Percentiles rank a stretch among this genome's conserved stretches.
Evolutionary conservation across 2,113 vertebrate species (phyloP).

Genomic region (Chaetops frenatus): DNA sequence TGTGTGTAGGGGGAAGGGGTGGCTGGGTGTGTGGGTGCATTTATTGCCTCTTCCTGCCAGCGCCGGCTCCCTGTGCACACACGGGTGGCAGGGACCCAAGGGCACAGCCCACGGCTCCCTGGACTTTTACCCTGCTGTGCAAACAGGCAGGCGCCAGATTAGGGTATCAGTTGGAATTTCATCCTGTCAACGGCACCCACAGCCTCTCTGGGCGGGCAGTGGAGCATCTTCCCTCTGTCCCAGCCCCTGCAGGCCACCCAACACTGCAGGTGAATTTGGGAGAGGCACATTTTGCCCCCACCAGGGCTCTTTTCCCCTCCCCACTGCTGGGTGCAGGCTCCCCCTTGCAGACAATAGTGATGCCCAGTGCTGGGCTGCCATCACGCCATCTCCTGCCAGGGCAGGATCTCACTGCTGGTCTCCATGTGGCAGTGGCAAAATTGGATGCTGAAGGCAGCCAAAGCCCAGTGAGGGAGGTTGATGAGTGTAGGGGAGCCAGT

Average conservation of each 20-base stretch:
- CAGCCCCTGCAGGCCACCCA: neutral
- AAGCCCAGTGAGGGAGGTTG: neutral
- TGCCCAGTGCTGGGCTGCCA: neutral
- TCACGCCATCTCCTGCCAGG: neutral
- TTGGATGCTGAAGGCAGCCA: neutral
- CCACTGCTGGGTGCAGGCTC: neutral
- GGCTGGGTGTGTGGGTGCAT: slow-evolving; percentile 5
- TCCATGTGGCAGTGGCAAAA: neutral
- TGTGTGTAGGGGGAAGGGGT: slow-evolving; percentile 44
- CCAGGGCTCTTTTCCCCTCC: neutral
- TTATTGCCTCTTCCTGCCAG: slow-evolving; percentile 52
- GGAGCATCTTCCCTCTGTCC: neutral
- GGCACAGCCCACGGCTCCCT: neutral
- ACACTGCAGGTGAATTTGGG: fast-evolving
- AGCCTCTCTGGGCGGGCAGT: neutral
- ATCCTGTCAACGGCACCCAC: slow-evolving; percentile 32
- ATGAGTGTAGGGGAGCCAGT: neutral
- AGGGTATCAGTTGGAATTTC: slow-evolving; percentile 49
- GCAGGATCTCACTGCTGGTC: neutral
- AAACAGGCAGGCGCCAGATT: slow-evolving; percentile 57
- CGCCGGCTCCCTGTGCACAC: slow-evolving; percentile 40
- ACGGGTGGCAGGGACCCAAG: neutral
- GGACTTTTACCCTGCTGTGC: slow-evolving; percentile 59
- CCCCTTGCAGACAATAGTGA: fast-evolving
- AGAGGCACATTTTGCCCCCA: neutral